A percentile compares a stretch with the other conserved stretches of the same genome.
phyloP scores from a whole-genome alignment of 2,888 invertebrate genomes.

The Notodonta ziczac region DNA sequence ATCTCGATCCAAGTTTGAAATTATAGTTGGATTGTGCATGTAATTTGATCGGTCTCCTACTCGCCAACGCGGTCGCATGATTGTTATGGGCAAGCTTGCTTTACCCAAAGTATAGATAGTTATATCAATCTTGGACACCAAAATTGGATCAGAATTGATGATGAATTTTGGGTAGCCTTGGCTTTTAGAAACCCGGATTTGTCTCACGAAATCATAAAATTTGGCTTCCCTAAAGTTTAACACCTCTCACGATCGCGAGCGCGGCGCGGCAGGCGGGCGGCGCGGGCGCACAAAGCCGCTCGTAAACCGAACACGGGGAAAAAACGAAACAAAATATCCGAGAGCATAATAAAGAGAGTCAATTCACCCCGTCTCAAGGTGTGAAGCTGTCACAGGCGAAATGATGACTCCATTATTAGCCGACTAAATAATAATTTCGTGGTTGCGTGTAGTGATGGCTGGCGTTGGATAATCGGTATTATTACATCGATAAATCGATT shows the following conservation, averaged over 20 bases:
- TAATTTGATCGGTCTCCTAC: no score
- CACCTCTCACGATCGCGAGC: constrained; percentile 64
- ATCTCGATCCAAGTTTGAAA: no score
- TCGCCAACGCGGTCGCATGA: no score
- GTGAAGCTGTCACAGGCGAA: constrained; percentile 81
- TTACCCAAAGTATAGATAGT: no score
- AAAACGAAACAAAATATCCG: constrained; percentile 42
- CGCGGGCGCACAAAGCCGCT: constrained; percentile 62
- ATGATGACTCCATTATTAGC: constrained; percentile 83
- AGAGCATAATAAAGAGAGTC: constrained; percentile 74
- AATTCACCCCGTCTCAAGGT: constrained; percentile 77
- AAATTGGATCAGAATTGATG: no score
- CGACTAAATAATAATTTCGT: constrained; percentile 74
- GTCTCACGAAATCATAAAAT: background rate
- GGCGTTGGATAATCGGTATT: background rate
- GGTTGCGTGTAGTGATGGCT: constrained; percentile 34
- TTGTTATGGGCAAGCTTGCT: no score
- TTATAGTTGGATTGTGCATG: no score
- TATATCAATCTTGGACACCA: no score
- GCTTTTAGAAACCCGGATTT: background rate
- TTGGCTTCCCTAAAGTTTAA: constrained; percentile 46
- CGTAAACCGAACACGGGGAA: constrained; percentile 66
- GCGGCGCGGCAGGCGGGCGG: constrained; percentile 47
- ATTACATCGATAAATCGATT: background rate
- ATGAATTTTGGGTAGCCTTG: no score